Evolutionary conservation across 92 coral and sea anemone species (phyloP), one percentile per base, ranked within the genome.

Genomic region (Epizoanthus scotinus): DNA sequence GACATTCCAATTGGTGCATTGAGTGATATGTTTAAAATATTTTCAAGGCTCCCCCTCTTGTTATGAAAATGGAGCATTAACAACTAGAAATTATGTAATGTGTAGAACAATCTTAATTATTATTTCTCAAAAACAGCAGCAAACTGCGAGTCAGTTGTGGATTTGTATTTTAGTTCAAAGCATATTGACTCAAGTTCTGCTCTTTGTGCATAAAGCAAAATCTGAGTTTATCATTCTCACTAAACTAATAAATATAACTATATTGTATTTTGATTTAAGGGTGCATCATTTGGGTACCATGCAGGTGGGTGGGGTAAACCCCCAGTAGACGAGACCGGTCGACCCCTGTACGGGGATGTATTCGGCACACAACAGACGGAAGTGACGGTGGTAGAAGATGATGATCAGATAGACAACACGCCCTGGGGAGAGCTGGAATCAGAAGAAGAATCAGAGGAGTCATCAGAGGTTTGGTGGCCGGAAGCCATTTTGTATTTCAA

Each of bases 271-370:
- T 14, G 0, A 15, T 13, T 63, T 28, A 71, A 93, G 92, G 99
- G 99, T 40, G 99, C 99, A 24, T 83, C 99, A 13, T 96, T 96
- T 79, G 99, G 99, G 65, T 96, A 96, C 87, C 99, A 96, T 54
- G 98, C 99, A 0, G 99, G 99, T 31, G 98, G 99, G 36, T 96
- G 99, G 99, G 99, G 99, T 8, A 96, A 96, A 73, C 99, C 99
- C 42, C 99, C 99, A 6, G 99, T 96, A 40, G 99, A 96, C 68
- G 99, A 96, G 81, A 93, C 93, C 14, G 98, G 98, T 4, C 87
- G 97, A 24, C 99, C 99, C 22, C 88, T 96, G 56, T 96, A 96
- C 67, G 99, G 99, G 27, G 99, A 96, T 70, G 99, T 93, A 67
- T 96, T 96, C 56, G 99, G 99, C 42, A 60, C 90, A 1, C 95